phyloP scores from a whole-genome alignment of 2,888 invertebrate genomes.

The Idaea aversata region DNA sequence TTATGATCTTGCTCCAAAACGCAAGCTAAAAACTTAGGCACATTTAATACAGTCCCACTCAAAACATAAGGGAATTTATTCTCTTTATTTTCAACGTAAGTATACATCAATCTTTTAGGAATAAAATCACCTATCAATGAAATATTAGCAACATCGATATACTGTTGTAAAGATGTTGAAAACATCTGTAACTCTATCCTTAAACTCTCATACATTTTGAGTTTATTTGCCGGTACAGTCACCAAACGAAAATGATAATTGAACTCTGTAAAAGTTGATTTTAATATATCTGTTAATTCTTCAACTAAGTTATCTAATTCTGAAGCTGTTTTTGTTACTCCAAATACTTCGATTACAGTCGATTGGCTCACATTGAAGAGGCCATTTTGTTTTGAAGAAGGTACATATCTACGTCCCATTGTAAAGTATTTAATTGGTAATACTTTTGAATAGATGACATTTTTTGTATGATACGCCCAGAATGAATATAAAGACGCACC shows the following conservation, averaged over 20 bases:
- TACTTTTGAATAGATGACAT: slow-evolving; percentile 79
- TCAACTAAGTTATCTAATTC: slow-evolving; percentile 79
- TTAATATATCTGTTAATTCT: slow-evolving; percentile 72
- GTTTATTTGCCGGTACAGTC: slow-evolving; percentile 80
- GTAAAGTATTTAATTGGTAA: slow-evolving; percentile 86
- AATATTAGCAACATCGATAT: slow-evolving; percentile 87
- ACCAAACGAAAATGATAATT: slow-evolving; percentile 85
- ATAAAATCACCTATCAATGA: slow-evolving; percentile 87
- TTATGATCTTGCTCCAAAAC: slow-evolving; percentile 82
- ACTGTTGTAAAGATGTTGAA: slow-evolving; percentile 82
- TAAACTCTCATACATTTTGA: slow-evolving; percentile 84
- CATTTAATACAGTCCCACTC: slow-evolving; percentile 86
- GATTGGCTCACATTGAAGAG: slow-evolving; percentile 86
- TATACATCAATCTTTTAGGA: slow-evolving; percentile 88
- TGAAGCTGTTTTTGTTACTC: slow-evolving; percentile 70
- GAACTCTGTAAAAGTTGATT: slow-evolving; percentile 82
- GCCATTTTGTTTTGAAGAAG: slow-evolving; percentile 65
- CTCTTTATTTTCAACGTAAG: slow-evolving; percentile 80
- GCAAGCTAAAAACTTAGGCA: slow-evolving; percentile 87
- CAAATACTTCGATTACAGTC: slow-evolving; percentile 84
- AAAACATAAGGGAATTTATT: slow-evolving; percentile 84
- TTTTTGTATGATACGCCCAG: slow-evolving; percentile 86
- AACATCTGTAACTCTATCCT: slow-evolving; percentile 87
- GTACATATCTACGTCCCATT: slow-evolving; percentile 85
- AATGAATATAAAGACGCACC: slow-evolving; percentile 87